Conservation (phyloP, 2,113 vertebrate genomes). For the Muntiacus muntjak region DNA sequence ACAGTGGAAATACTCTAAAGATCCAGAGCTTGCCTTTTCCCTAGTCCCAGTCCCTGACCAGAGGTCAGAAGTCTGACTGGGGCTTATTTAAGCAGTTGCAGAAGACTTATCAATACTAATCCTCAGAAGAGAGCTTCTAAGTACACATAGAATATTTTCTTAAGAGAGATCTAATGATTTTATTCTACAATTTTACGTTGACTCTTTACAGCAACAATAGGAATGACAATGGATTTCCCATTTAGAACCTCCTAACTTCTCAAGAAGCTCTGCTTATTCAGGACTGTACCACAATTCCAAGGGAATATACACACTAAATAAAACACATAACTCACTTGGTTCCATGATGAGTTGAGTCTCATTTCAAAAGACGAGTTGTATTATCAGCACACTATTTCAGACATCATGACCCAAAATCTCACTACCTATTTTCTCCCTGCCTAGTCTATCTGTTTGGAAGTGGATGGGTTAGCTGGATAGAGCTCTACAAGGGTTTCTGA, state of each 20-base stretch:
- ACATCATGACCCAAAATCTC: constrained; percentile 12
- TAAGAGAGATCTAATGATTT: not conserved
- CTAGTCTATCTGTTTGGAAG: not conserved
- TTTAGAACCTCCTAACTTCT: not conserved
- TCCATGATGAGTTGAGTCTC: constrained; percentile 16
- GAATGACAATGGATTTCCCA: not conserved
- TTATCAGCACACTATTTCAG: not conserved
- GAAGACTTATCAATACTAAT: not conserved
- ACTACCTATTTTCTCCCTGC: not conserved
- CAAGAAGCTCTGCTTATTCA: not conserved
- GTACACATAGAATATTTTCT: not conserved
- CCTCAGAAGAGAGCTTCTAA: constrained; percentile 1
- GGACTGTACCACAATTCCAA: not conserved
- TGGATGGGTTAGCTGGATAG: not conserved
- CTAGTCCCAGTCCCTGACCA: not conserved
- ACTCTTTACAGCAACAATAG: not conserved
- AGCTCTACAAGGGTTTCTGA: not conserved
- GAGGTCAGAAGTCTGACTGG: not conserved
- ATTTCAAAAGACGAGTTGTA: constrained; percentile 3
- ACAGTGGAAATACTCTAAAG: not conserved
- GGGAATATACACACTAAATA: not conserved
- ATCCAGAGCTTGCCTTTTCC: not conserved
- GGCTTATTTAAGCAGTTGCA: not conserved
- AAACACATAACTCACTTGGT: constrained; percentile 32
- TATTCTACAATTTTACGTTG: not conserved